Evolutionary conservation across 2,888 invertebrate species (phyloP).

Genomic region (Nomada goodeniana): DNA sequence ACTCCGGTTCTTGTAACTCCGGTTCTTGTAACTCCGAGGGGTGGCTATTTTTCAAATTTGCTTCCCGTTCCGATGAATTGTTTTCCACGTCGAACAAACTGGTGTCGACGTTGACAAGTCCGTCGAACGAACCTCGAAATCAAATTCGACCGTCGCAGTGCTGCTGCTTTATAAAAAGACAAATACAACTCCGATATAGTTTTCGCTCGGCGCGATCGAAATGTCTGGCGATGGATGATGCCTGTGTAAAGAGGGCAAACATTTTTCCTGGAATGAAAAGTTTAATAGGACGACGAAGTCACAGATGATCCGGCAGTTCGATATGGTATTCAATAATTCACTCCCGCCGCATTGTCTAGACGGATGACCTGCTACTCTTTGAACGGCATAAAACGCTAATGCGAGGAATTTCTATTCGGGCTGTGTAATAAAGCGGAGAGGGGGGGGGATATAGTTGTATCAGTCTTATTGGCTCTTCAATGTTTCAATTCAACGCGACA

Average conservation of each 20-base stretch:
- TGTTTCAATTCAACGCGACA: not conserved
- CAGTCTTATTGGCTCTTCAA: not conserved
- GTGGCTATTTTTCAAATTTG: not conserved
- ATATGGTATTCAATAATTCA: not conserved
- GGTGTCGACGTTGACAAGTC: too few relatives aligned
- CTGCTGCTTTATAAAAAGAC: too few relatives aligned
- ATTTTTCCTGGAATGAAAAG: not conserved
- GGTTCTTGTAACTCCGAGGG: not conserved
- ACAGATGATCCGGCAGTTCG: not conserved
- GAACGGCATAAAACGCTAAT: not conserved
- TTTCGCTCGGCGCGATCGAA: too few relatives aligned
- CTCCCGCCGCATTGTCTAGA: not conserved
- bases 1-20: not conserved
- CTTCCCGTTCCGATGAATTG: not conserved
- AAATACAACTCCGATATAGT: too few relatives aligned
- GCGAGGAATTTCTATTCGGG: not conserved
- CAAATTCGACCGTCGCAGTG: not conserved
- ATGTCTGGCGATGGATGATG: not conserved
- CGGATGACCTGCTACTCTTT: not conserved
- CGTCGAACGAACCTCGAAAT: too few relatives aligned
- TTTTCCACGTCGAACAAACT: not conserved
- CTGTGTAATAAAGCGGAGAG: not conserved
- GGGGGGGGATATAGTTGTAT: not conserved
- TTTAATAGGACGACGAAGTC: not conserved
- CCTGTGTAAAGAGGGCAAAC: not conserved